phyloP scores from a whole-genome alignment of 2,113 vertebrate species.

The Chlorodrepanis virens region DNA sequence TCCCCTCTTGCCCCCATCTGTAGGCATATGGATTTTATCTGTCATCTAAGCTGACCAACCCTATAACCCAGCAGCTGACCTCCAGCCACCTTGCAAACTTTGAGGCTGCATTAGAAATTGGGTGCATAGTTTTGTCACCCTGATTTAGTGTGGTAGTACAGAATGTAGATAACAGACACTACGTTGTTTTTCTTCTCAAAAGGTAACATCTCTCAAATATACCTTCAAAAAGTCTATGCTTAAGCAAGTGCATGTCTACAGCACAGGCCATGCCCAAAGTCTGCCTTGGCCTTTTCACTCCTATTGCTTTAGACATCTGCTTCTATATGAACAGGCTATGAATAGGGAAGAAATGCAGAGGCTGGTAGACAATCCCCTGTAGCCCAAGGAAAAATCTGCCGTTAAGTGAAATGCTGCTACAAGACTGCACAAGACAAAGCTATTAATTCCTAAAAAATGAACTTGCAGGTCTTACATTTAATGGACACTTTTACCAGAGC shows the following conservation, averaged over 20 bases:
- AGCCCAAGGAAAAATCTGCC: background rate
- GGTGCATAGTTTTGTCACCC: background rate
- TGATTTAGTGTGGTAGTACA: background rate
- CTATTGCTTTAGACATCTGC: background rate
- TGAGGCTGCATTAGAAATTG: background rate
- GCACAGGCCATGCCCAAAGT: accelerated
- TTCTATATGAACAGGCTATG: background rate
- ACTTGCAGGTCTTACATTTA: background rate
- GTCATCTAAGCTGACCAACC: background rate
- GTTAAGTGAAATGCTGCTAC: background rate
- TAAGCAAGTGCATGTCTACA: background rate
- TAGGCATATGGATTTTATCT: background rate
- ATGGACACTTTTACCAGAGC: background rate
- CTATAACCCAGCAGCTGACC: background rate
- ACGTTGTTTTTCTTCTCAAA: background rate
- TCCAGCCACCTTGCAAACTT: background rate
- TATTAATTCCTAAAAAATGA: background rate
- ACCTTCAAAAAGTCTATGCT: background rate
- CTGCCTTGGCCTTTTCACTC: background rate
- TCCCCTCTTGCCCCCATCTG: background rate
- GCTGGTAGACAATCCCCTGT: background rate
- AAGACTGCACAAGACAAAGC: background rate
- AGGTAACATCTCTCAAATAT: background rate
- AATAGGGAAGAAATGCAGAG: background rate
- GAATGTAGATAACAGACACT: background rate